phyloP scores from a whole-genome alignment of 2,888 invertebrate genomes.

The Vanessa cardui region DNA sequence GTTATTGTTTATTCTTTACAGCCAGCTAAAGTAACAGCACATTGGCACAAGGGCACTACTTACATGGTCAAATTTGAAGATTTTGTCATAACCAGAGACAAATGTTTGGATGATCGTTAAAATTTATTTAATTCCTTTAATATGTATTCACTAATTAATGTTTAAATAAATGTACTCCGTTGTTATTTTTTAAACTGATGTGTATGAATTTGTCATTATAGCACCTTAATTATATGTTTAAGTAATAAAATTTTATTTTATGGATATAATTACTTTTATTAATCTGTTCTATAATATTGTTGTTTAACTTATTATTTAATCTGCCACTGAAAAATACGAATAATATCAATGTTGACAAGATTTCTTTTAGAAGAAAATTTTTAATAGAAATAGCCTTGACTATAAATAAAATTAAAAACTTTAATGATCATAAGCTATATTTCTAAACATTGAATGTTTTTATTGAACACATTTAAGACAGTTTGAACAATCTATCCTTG shows the following conservation, averaged over 20 bases:
- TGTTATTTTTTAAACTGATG: neutral
- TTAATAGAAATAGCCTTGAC: neutral
- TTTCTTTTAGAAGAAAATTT: too few species aligned
- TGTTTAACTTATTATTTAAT: too few species aligned
- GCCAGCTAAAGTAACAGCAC: constrained; percentile 99
- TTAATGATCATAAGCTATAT: constrained; percentile 32
- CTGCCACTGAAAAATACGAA: too few species aligned
- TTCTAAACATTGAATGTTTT: constrained; percentile 25
- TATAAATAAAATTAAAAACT: constrained; percentile 35
- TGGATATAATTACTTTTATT: neutral
- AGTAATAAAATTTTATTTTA: neutral
- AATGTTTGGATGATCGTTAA: constrained; percentile 94
- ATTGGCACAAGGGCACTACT: constrained; percentile 99
- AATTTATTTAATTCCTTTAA: constrained; percentile 8
- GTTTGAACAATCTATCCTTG: constrained; percentile 84
- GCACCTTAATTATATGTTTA: neutral
- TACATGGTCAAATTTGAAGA: constrained; percentile 99
- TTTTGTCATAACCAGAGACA: constrained; percentile 93
- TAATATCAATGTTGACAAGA: too few species aligned
- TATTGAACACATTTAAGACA: constrained; percentile 38
- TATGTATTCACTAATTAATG: neutral
- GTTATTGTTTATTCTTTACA: constrained; percentile 74
- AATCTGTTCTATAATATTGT: neutral
- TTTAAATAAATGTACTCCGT: constrained; percentile 1
- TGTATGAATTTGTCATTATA: too few species aligned